These are phyloP conservation scores for Chamaea fasciata DNA, from an alignment of 2,113 vertebrate genomes.

Conservation along the genomic window DNA sequence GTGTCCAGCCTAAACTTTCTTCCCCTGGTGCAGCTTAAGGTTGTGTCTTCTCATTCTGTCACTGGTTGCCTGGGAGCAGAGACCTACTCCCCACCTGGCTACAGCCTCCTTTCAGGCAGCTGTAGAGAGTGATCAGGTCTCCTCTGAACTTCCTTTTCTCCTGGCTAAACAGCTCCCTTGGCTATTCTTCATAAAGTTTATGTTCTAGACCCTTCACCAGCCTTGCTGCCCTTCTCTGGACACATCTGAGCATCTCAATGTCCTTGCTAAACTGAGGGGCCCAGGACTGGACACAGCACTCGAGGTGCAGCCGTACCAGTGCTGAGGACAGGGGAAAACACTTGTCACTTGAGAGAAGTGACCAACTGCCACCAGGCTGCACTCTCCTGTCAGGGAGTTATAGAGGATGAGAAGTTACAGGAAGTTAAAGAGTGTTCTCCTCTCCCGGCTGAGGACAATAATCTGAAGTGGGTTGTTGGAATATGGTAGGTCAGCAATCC, in stretches of 20 bases:
- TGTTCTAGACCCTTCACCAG: background rate
- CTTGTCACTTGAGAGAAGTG: background rate
- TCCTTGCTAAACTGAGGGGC: background rate
- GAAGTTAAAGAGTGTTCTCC: too few relatives aligned
- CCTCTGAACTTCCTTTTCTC: background rate
- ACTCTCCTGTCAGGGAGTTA: background rate
- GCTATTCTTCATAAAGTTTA: background rate
- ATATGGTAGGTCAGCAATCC: background rate
- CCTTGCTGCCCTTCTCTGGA: background rate
- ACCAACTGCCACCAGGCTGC: background rate
- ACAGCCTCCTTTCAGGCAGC: background rate
- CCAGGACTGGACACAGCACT: background rate
- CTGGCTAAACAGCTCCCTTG: background rate
- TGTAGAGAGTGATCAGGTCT: background rate
- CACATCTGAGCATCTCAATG: background rate
- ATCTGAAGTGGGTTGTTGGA: background rate
- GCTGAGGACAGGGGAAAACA: background rate
- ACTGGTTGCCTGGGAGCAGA: background rate
- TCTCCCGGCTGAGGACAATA: background rate
- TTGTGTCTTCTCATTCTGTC: background rate
- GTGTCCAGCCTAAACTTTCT: background rate
- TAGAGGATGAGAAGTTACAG: too few relatives aligned
- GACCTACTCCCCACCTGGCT: accelerated
- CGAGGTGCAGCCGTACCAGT: background rate
- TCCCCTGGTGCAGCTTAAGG: background rate